A percentile compares a stretch with the other conserved stretches of the same genome.
Conservation (phyloP, 2,113 vertebrate genomes). For the Bujurquina vittata region DNA sequence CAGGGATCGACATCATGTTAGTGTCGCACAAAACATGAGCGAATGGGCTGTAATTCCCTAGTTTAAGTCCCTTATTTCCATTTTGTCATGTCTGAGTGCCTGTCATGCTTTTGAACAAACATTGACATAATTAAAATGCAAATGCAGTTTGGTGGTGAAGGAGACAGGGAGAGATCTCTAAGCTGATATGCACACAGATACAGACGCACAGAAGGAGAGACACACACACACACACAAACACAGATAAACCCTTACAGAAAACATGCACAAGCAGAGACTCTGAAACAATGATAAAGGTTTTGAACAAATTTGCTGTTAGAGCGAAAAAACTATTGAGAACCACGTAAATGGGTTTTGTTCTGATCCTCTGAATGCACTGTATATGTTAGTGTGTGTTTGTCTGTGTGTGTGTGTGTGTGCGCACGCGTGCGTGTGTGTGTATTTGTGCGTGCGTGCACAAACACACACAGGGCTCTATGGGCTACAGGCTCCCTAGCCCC, state of each 20-base stretch:
- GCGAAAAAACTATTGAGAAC: constrained; percentile 40
- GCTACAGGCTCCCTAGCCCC: constrained; percentile 63
- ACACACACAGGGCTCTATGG: constrained; percentile 39
- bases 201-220: constrained; percentile 50
- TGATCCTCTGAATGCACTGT: constrained; percentile 37
- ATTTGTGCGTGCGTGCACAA: constrained; percentile 10
- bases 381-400: neutral
- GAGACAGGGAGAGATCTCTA: constrained; percentile 73
- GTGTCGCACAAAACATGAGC: constrained; percentile 57
- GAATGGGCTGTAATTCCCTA: constrained; percentile 71
- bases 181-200: constrained; percentile 71
- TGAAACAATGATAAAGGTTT: constrained; percentile 46
- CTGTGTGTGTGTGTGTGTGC: constrained; percentile 3
- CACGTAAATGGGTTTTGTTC: constrained; percentile 49
- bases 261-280: constrained; percentile 34
- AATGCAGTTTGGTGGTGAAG: constrained; percentile 76
- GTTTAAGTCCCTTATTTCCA: constrained; percentile 80
- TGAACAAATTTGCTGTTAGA: constrained; percentile 45
- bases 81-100: constrained; percentile 79
- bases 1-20: constrained; percentile 65
- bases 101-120: constrained; percentile 84
- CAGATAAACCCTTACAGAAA: constrained; percentile 31
- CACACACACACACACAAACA: constrained; percentile 49
- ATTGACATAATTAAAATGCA: constrained; percentile 85
- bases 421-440: neutral